phyloP scores from a whole-genome alignment of 92 coral and sea anemone species.

The Galaxea fascicularis region DNA sequence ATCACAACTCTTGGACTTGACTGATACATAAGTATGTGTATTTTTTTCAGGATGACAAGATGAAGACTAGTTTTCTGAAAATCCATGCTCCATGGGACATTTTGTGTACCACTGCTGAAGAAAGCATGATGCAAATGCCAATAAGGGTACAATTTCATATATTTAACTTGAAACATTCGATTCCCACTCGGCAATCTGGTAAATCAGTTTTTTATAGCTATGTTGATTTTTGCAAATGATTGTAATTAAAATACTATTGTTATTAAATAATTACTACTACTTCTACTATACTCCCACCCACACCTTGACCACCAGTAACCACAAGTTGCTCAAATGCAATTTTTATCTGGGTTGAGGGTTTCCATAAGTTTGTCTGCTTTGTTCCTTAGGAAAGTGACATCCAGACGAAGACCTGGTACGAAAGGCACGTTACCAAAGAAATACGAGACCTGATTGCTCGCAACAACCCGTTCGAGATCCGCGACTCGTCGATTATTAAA shows the following conservation, averaged over 20 bases:
- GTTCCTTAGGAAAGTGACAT: slow-evolving; percentile 76
- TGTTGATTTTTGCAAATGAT: no score
- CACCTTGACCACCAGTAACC: no score
- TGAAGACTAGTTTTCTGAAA: slow-evolving; percentile 78
- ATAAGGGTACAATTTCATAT: slow-evolving; percentile 55
- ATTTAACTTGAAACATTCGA: no score
- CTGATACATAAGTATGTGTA: no score
- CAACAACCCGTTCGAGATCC: slow-evolving; percentile 83
- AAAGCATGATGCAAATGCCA: slow-evolving; percentile 94
- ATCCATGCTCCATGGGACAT: slow-evolving; percentile 85
- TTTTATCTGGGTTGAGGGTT: neutral
- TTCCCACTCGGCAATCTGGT: no score
- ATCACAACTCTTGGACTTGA: no score
- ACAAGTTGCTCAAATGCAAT: neutral
- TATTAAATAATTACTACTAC: no score
- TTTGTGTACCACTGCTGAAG: slow-evolving; percentile 84
- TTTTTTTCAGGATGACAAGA: slow-evolving; percentile 56
- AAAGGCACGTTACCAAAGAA: slow-evolving; percentile 64
- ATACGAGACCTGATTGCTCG: slow-evolving; percentile 61
- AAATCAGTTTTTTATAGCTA: no score
- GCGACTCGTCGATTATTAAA: slow-evolving; percentile 65
- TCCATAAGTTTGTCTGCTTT: neutral
- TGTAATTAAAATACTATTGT: no score
- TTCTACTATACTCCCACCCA: no score
- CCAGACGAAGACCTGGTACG: slow-evolving; percentile 79